Evolutionary conservation across 2,797 vertebrate species (phyloP).

Genomic region (Microcaecilia unicolor): DNA sequence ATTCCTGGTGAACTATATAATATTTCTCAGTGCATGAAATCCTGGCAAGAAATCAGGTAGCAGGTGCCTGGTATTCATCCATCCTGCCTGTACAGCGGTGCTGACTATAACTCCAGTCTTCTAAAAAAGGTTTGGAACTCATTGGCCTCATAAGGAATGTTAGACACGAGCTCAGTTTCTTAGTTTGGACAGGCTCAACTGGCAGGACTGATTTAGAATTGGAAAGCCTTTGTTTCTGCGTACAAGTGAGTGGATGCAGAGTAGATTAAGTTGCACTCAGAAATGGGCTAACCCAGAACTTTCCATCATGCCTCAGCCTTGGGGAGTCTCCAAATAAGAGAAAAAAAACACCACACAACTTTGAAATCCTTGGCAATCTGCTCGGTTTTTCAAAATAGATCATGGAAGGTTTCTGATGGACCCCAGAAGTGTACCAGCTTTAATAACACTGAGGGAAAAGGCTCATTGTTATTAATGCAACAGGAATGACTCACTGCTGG

Average conservation of each 20-base stretch:
- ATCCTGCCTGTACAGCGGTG: constrained; percentile 8
- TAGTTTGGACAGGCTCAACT: fast-evolving
- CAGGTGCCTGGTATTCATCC: constrained; percentile 32
- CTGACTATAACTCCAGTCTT: constrained; percentile 6
- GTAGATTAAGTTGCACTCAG: not conserved
- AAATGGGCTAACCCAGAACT: constrained; percentile 7
- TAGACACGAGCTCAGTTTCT: fast-evolving
- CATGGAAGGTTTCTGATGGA: not conserved
- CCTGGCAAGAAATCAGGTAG: constrained; percentile 11
- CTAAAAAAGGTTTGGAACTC: constrained; percentile 28
- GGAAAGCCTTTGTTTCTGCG: not conserved
- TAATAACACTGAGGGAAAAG: not conserved
- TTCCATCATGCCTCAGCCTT: constrained; percentile 1
- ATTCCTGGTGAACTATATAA: constrained; percentile 1
- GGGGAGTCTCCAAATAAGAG: constrained; percentile 7
- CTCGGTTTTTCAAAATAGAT: constrained; percentile 6
- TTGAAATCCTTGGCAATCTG: not conserved
- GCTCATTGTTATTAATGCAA: not conserved
- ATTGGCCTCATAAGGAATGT: not conserved
- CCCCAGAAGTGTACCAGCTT: too few relatives aligned
- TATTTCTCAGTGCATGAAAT: constrained; percentile 14
- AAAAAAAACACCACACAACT: too few relatives aligned
- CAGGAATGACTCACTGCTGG: not conserved
- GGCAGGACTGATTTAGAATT: not conserved
- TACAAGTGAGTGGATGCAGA: not conserved